phyloP scores from a whole-genome alignment of 2,888 invertebrate genomes.

The Lasioglossum vierecki region DNA sequence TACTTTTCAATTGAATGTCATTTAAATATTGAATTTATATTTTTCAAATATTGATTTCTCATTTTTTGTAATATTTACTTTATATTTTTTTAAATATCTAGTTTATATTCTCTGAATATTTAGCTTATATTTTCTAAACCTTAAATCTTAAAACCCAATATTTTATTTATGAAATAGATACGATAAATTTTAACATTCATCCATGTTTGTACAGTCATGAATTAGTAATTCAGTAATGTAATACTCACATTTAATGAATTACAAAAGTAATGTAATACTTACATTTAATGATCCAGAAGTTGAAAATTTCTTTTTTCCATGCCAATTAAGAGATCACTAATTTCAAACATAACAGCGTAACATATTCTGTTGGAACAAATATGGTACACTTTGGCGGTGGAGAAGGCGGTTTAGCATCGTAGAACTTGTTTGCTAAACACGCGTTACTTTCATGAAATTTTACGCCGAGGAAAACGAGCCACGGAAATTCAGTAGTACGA shows the following conservation, averaged over 20 bases:
- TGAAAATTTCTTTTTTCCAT: neutral
- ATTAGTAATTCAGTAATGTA: no score
- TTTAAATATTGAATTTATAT: no score
- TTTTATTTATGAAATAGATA: neutral
- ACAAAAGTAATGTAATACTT: no score
- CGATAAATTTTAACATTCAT: neutral
- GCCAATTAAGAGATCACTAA: neutral
- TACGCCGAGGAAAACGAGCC: neutral
- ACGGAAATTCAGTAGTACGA: slow-evolving; percentile 37
- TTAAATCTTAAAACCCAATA: neutral
- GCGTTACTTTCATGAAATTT: neutral
- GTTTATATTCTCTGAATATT: no score
- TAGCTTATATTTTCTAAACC: no score
- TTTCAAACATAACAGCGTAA: neutral
- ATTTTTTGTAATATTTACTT: no score
- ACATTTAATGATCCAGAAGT: neutral
- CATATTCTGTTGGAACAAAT: neutral
- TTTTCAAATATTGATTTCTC: no score
- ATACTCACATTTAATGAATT: neutral
- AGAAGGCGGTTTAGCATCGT: neutral
- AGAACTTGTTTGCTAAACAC: slow-evolving; percentile 17
- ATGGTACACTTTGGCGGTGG: neutral
- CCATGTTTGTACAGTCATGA: neutral
- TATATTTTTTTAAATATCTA: no score
- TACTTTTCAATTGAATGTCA: no score